A percentile compares a stretch with the other conserved stretches of the same genome.
phyloP scores from a whole-genome alignment of 53 echinoderm and acorn worm genomes.

The Arbacia lixula region DNA sequence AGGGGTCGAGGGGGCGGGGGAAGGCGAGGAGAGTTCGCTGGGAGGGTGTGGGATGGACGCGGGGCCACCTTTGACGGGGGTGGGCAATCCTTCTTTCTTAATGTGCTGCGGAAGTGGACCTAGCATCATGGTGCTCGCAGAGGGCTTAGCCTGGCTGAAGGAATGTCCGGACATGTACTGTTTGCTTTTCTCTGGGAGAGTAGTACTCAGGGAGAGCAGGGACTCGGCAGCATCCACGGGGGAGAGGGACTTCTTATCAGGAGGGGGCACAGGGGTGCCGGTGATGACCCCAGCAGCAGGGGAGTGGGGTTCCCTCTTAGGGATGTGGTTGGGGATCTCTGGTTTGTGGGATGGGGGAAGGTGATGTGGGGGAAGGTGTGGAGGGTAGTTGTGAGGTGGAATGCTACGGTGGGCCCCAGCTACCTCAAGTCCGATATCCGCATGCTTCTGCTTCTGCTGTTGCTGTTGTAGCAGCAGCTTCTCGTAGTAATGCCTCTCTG shows the following conservation, averaged over 20 bases:
- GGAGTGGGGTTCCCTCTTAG: conserved; percentile 34
- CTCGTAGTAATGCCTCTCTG: conserved; percentile 70
- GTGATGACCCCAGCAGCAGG: neutral
- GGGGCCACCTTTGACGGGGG: neutral
- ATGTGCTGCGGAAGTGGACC: conserved; percentile 43
- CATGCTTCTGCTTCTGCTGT: conserved; percentile 29
- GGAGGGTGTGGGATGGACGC: conserved; percentile 1
- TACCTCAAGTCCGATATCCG: conserved; percentile 21
- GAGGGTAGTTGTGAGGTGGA: conserved; percentile 55
- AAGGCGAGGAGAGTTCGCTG: neutral
- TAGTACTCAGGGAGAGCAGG: conserved; percentile 80
- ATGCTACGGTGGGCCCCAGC: conserved; percentile 45
- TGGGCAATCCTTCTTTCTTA: conserved; percentile 32
- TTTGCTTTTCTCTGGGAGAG: conserved; percentile 53
- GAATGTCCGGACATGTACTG: conserved; percentile 10
- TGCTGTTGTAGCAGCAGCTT: conserved; percentile 59
- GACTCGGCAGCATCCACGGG: conserved; percentile 97
- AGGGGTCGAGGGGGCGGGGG: neutral
- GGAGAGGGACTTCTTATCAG: conserved; percentile 80
- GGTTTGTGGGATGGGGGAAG: conserved; percentile 31
- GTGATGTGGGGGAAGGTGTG: conserved; percentile 19
- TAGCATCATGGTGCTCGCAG: conserved; percentile 16
- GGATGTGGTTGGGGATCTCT: conserved; percentile 40
- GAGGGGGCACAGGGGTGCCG: conserved; percentile 58
- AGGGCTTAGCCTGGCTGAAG: conserved; percentile 33